These are phyloP conservation scores for Microchirus variegatus DNA, from an alignment of 2,797 vertebrate genomes.

Conservation along the genomic window DNA sequence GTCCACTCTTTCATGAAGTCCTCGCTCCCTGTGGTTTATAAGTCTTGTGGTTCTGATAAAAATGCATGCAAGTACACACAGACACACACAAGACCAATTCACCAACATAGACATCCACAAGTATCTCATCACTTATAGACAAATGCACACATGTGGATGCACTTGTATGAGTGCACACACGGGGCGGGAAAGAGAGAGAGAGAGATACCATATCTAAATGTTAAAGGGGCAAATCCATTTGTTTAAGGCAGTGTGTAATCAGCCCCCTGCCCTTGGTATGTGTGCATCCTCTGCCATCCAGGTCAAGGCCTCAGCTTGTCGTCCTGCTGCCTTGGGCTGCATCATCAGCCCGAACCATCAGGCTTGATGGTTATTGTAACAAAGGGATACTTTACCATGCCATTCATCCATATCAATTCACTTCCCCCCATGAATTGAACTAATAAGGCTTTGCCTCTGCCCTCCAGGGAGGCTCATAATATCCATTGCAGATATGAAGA, in stretches of 20 bases:
- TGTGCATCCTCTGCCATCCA: conserved; percentile 65
- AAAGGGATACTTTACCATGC: conserved; percentile 78
- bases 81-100: conserved; percentile 34
- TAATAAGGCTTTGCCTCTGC: conserved; percentile 81
- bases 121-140: conserved; percentile 25
- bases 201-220: conserved; percentile 60
- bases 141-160: background rate
- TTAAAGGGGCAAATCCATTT: conserved; percentile 71
- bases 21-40: no score
- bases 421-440: conserved; percentile 79
- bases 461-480: conserved; percentile 80
- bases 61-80: conserved; percentile 6
- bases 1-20: no score
- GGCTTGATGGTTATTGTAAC: conserved; percentile 80
- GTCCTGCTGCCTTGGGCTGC: conserved; percentile 72
- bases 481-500: conserved; percentile 77
- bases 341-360: conserved; percentile 77
- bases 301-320: conserved; percentile 73
- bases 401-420: conserved; percentile 78
- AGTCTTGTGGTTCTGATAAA: no score
- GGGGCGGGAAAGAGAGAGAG: background rate
- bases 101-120: conserved; percentile 36
- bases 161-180: background rate
- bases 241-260: conserved; percentile 75
- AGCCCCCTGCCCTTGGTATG: conserved; percentile 65